Conservation (phyloP, 2,797 vertebrate species). For the Oryzias sinensis region DNA sequence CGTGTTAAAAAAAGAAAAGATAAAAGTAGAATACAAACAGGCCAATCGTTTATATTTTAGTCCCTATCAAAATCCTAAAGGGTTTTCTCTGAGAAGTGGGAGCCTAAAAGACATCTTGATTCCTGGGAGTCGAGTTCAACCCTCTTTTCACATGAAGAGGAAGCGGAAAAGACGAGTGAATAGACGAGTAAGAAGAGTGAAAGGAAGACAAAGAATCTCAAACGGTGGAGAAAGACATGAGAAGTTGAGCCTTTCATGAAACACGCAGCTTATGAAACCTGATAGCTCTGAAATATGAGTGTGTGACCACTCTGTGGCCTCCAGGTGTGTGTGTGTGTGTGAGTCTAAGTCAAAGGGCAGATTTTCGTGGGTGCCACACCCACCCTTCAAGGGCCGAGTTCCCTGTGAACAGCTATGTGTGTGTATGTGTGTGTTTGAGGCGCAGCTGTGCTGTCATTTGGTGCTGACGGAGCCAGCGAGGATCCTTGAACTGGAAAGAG, state of each 20-base stretch:
- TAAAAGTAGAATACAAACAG: neutral
- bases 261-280: slow-evolving; percentile 91
- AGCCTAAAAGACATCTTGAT: slow-evolving; percentile 16
- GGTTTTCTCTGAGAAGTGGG: slow-evolving; percentile 1
- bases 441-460: slow-evolving; percentile 56
- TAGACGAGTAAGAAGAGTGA: slow-evolving; percentile 46
- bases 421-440: slow-evolving; percentile 37
- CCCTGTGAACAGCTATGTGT: slow-evolving; percentile 47
- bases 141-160: slow-evolving; percentile 34
- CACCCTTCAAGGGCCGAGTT: slow-evolving; percentile 45
- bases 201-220: slow-evolving; percentile 56
- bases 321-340: slow-evolving; percentile 53
- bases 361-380: slow-evolving; percentile 60
- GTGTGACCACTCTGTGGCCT: slow-evolving; percentile 81
- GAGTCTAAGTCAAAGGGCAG: slow-evolving; percentile 61
- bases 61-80: neutral
- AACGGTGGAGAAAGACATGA: slow-evolving; percentile 67
- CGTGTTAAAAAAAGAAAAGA: neutral
- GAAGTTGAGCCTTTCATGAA: slow-evolving; percentile 86
- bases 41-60: neutral
- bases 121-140: slow-evolving; percentile 24
- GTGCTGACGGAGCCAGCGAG: slow-evolving; percentile 83
- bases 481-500: slow-evolving; percentile 98
- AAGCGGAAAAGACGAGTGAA: slow-evolving; percentile 56
- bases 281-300: slow-evolving; percentile 95